Evolutionary conservation across 1,140 invertebrate genomes (phyloP).

Genomic region (Tenebrio molitor): DNA sequence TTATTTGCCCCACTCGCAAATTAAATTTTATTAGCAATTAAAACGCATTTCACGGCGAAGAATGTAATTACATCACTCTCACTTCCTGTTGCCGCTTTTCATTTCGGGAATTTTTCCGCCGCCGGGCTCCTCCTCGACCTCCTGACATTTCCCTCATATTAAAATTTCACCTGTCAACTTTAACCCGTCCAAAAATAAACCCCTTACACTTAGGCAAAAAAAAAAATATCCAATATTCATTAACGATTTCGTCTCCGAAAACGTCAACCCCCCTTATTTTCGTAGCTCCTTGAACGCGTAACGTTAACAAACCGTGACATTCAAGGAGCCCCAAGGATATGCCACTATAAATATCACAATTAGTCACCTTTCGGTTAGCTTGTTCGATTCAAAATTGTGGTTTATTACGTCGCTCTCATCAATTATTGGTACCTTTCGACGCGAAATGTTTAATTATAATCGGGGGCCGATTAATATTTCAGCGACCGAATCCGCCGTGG

Average conservation of each 20-base stretch:
- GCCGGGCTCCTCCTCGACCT: no score
- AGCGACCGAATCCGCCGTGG: no score
- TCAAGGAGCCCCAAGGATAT: constrained; percentile 3
- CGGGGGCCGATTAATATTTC: neutral
- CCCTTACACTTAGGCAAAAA: no score
- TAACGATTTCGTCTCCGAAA: neutral
- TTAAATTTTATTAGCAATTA: no score
- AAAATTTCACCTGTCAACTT: no score
- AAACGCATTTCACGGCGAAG: no score
- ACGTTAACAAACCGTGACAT: constrained; percentile 5
- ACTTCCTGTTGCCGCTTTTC: no score
- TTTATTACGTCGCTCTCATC: neutral
- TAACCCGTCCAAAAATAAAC: no score
- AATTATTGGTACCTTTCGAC: neutral
- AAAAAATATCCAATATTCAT: neutral
- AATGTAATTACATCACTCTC: no score
- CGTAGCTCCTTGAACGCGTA: neutral
- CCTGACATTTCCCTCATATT: no score
- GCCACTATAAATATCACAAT: constrained; percentile 3
- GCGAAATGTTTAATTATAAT: neutral
- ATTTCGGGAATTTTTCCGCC: no score
- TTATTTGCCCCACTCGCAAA: neutral
- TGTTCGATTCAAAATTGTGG: neutral
- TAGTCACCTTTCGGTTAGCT: constrained; percentile 4
- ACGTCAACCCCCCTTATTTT: neutral